These are phyloP conservation scores for Amphipoea oculea DNA, from an alignment of 2,888 invertebrate genomes.

Conservation along the genomic window DNA sequence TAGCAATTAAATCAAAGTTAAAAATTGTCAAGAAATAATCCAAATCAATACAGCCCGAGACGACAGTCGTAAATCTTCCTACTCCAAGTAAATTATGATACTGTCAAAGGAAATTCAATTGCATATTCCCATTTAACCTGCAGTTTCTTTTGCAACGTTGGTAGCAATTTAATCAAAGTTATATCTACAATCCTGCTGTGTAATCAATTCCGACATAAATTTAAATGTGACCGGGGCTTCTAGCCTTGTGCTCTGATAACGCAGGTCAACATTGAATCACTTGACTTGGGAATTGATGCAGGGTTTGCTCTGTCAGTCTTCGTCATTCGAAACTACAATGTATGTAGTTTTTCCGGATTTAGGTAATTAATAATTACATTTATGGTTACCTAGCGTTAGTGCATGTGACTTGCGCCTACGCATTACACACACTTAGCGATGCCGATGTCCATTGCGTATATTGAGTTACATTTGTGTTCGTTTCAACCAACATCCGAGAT, in stretches of 20 bases:
- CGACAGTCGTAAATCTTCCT: not conserved
- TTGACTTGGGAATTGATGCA: constrained; percentile 13
- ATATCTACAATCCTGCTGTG: constrained; percentile 1
- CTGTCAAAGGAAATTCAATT: not conserved
- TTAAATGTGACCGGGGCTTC: constrained; percentile 4
- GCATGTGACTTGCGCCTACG: not conserved
- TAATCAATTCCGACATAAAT: constrained; percentile 31
- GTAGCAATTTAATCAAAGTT: constrained; percentile 26
- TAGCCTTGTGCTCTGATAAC: constrained; percentile 18
- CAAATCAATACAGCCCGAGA: not conserved
- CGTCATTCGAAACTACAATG: not conserved
- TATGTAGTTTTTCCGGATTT: not conserved
- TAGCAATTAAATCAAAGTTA: constrained; percentile 27
- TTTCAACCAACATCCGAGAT: too few relatives aligned
- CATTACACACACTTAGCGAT: not conserved
- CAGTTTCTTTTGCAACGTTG: constrained; percentile 16
- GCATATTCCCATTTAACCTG: constrained; percentile 9
- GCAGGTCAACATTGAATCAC: constrained; percentile 18
- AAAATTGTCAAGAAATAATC: too few relatives aligned
- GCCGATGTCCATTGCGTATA: not conserved
- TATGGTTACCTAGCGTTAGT: not conserved
- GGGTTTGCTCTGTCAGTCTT: constrained; percentile 1
- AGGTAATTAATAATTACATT: constrained; percentile 3
- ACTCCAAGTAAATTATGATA: not conserved
- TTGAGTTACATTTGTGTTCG: not conserved